Evolutionary conservation across 2,888 invertebrate species (phyloP).

Genomic region (Parelbella ahira): DNA sequence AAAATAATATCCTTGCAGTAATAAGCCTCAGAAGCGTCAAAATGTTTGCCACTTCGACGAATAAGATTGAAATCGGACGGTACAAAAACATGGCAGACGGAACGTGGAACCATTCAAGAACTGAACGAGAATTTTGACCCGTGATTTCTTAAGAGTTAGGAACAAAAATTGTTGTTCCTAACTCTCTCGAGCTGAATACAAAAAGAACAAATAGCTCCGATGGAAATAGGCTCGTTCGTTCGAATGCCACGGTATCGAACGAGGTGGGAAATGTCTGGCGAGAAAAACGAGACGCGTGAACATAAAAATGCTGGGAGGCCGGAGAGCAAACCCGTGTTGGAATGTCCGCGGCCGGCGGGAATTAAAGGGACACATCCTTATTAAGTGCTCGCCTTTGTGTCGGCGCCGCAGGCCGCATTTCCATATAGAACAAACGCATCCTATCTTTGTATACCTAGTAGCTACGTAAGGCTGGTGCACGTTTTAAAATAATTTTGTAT

Average conservation of each 20-base stretch:
- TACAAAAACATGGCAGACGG: conserved; percentile 36
- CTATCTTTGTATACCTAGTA: conserved; percentile 3
- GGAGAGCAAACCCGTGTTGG: conserved; percentile 70
- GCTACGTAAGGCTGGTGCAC: neutral
- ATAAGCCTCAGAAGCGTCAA: neutral
- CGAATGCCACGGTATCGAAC: conserved; percentile 59
- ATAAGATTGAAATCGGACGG: conserved; percentile 38
- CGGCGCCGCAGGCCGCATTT: conserved; percentile 47
- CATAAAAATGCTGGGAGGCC: conserved; percentile 53
- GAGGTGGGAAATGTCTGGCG: conserved; percentile 63
- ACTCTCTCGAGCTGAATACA: conserved; percentile 33
- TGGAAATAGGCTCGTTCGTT: conserved; percentile 60
- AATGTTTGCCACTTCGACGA: conserved; percentile 25
- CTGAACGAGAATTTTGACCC: conserved; percentile 5
- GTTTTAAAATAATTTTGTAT: too few species aligned
- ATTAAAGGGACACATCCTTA: conserved; percentile 62
- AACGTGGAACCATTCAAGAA: conserved; percentile 29
- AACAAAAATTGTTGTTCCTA: conserved; percentile 23
- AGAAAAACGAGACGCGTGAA: conserved; percentile 56
- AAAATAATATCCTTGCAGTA: conserved; percentile 2
- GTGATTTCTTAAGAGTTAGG: too few species aligned
- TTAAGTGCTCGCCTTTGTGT: conserved; percentile 60
- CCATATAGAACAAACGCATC: conserved; percentile 50
- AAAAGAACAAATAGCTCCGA: conserved; percentile 40
- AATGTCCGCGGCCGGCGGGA: conserved; percentile 56